A percentile compares a stretch with the other conserved stretches of the same genome.
Evolutionary conservation across 2,888 invertebrate species (phyloP).

Genomic region (Steromphala cineraria): DNA sequence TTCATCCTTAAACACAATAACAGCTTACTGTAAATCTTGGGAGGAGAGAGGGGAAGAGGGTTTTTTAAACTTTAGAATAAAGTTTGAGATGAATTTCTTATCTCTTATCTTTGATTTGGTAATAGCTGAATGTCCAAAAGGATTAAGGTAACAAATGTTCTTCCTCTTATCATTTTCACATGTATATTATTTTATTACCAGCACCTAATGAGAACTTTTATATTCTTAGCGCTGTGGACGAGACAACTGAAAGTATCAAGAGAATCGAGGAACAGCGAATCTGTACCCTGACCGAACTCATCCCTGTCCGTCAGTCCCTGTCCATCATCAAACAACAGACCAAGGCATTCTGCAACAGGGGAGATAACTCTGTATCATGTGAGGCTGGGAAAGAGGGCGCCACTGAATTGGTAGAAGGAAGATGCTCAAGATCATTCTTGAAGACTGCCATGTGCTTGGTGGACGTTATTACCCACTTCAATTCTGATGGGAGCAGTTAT

Average conservation of each 20-base stretch:
- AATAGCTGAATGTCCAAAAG: too few relatives aligned
- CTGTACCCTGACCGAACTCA: constrained; percentile 20
- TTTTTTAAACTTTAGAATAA: too few relatives aligned
- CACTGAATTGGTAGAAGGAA: neutral
- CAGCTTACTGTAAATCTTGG: too few relatives aligned
- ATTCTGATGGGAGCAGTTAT: neutral
- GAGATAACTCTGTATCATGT: neutral
- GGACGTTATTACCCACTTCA: neutral
- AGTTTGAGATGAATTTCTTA: too few relatives aligned
- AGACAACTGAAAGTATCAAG: constrained; percentile 9
- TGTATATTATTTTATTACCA: too few relatives aligned
- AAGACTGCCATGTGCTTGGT: neutral
- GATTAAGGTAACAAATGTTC: too few relatives aligned
- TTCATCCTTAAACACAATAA: too few relatives aligned
- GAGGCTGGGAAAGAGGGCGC: neutral
- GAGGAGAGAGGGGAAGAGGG: too few relatives aligned
- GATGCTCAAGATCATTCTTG: neutral
- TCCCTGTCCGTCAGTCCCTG: constrained; percentile 18
- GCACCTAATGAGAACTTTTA: neutral
- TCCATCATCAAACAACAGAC: neutral
- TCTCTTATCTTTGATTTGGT: too few relatives aligned
- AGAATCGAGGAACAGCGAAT: neutral
- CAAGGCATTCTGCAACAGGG: neutral
- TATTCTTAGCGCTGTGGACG: constrained; percentile 9
- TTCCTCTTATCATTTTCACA: too few relatives aligned